Evolutionary conservation across 2,113 vertebrate species (phyloP).

Genomic region (Xiphorhynchus elegans): DNA sequence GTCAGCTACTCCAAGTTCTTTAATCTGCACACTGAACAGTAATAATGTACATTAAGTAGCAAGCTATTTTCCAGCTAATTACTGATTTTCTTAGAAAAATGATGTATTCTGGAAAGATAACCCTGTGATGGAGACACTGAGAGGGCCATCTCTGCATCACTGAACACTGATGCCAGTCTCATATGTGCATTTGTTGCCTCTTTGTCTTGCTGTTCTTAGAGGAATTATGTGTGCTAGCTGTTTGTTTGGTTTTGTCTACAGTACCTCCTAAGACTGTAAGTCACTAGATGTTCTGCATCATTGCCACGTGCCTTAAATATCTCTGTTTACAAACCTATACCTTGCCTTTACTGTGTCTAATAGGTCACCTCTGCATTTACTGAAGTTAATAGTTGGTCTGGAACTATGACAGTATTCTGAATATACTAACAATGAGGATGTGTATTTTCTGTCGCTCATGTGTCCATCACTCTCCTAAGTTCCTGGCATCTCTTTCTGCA

Average conservation of each 20-base stretch:
- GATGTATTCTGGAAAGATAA: not conserved
- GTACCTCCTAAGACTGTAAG: not conserved
- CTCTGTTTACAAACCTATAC: not conserved
- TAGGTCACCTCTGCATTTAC: not conserved
- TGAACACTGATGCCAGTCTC: not conserved
- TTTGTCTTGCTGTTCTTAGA: not conserved
- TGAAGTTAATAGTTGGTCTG: not conserved
- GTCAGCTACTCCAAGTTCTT: not conserved
- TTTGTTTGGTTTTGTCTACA: not conserved
- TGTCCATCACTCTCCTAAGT: not conserved
- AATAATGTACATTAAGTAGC: not conserved
- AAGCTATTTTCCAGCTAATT: not conserved
- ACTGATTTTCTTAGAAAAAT: not conserved
- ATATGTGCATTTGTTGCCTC: not conserved
- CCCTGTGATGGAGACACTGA: not conserved
- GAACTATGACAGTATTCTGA: not conserved
- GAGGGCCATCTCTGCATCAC: not conserved
- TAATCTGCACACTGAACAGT: not conserved
- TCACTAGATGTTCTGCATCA: not conserved
- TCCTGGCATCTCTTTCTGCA: not conserved
- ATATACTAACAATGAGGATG: not conserved
- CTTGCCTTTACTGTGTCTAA: not conserved
- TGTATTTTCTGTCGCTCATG: fast-evolving
- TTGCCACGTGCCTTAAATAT: not conserved
- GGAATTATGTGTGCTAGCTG: not conserved